Evolutionary conservation across 1,140 invertebrate genomes (phyloP).

Genomic region (Leptestheria dahalacensis): DNA sequence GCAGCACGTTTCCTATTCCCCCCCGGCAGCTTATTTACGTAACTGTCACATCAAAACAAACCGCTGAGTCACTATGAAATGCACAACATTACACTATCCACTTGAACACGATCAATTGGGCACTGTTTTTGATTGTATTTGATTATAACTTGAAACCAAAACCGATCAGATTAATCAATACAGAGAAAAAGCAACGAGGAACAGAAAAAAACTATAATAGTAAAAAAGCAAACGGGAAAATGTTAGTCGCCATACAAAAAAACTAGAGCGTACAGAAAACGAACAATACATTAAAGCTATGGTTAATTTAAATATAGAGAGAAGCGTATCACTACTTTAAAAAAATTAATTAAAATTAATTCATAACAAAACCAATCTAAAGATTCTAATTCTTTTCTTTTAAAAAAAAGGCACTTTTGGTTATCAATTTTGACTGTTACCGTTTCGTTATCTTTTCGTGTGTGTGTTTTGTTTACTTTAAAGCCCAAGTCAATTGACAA

Average conservation of each 20-base stretch:
- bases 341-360: neutral
- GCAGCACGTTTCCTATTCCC: no score
- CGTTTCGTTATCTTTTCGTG: neutral
- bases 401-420: neutral
- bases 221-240: neutral
- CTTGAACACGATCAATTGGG: neutral
- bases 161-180: neutral
- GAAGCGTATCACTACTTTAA: no score
- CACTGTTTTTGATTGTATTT: neutral
- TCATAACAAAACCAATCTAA: no score
- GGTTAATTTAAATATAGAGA: no score
- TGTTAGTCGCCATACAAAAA: no score
- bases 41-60: no score
- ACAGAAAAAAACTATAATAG: neutral
- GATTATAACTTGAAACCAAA: neutral
- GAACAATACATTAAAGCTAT: no score
- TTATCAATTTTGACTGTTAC: neutral
- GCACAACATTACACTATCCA: neutral
- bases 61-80: neutral
- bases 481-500: neutral
- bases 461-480: no score
- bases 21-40: no score
- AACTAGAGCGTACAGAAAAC: no score
- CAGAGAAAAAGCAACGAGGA: neutral
- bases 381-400: neutral